These are phyloP conservation scores for Anthopleura xanthogrammica DNA, from an alignment of 92 coral and sea anemone genomes.

Conservation along the genomic window DNA sequence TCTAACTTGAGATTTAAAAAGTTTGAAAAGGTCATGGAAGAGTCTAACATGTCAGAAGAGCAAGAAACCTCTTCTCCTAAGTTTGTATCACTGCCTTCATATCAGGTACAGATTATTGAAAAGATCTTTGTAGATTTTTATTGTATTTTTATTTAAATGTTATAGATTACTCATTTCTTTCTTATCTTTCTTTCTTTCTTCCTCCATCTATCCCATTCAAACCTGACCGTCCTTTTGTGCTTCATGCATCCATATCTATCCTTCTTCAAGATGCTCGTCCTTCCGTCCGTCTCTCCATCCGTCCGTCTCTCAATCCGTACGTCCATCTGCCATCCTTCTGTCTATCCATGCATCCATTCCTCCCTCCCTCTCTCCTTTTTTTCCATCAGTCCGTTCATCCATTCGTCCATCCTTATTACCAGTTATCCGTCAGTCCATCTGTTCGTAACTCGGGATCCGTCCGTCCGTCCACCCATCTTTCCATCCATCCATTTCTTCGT, in stretches of 20 bases:
- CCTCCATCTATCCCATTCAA: not conserved
- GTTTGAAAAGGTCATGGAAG: not conserved
- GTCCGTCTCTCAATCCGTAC: not conserved
- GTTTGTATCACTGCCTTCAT: conserved; percentile 1
- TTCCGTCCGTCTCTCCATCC: not conserved
- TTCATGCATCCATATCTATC: not conserved
- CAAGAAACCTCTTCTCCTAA: not conserved
- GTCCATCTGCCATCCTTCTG: too few relatives aligned
- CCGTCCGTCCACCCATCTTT: not conserved
- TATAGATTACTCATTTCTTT: not conserved
- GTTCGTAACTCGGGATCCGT: too few relatives aligned
- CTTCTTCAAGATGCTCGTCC: too few relatives aligned
- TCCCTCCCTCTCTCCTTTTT: too few relatives aligned
- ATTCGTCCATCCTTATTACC: conserved; percentile 2
- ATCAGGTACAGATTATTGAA: not conserved
- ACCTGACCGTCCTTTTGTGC: not conserved
- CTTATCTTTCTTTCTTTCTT: not conserved
- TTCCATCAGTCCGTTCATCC: not conserved
- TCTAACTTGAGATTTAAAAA: not conserved
- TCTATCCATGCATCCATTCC: not conserved
- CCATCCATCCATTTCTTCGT: not conserved
- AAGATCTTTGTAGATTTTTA: not conserved
- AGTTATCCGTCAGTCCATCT: conserved; percentile 4
- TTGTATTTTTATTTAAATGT: too few relatives aligned
- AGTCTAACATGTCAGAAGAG: not conserved